Evolutionary conservation across 2,797 vertebrate genomes (phyloP).

Genomic region (Meda fulgida): DNA sequence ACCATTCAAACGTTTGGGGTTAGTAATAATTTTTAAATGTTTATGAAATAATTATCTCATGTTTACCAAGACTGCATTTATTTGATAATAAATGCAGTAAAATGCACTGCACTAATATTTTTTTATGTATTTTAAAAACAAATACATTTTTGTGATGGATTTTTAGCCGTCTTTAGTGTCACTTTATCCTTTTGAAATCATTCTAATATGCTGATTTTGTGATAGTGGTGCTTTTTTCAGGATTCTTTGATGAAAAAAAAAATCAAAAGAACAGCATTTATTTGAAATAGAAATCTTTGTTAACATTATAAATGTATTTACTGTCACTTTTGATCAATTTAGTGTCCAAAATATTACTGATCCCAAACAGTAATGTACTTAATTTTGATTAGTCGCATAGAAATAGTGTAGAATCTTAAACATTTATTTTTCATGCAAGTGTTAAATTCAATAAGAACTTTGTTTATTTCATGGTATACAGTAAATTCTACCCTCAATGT

Average conservation of each 20-base stretch:
- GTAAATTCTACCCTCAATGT: not conserved
- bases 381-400: not conserved
- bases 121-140: not conserved
- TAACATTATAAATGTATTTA: not conserved
- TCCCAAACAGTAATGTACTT: not conserved
- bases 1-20: not conserved
- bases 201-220: not conserved
- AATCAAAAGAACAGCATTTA: not conserved
- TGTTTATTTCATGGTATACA: not conserved
- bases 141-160: not conserved
- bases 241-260: not conserved
- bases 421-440: not conserved
- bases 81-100: not conserved
- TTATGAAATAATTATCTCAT: not conserved
- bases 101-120: not conserved
- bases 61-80: not conserved
- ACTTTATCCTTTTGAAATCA: not conserved
- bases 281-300: not conserved
- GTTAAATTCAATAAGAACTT: not conserved
- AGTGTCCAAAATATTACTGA: not conserved
- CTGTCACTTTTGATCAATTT: not conserved
- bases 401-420: not conserved
- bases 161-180: not conserved
- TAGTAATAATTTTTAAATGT: not conserved
- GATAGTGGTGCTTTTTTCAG: not conserved